A percentile compares a stretch with the other conserved stretches of the same genome.
phyloP scores from a whole-genome alignment of 2,113 vertebrate genomes.

The Scolopax mira region DNA sequence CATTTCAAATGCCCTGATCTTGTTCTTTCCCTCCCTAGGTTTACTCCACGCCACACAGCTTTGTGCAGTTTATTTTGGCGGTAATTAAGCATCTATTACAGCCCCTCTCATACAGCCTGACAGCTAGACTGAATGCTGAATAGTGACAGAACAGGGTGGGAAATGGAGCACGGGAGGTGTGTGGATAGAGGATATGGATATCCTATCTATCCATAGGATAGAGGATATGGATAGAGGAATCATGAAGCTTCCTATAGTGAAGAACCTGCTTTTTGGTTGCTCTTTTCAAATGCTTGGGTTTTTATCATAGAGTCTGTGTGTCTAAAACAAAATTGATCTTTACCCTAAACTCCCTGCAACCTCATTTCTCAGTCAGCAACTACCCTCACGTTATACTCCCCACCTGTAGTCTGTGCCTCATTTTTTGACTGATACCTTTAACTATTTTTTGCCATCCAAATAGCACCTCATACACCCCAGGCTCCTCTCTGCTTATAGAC shows the following conservation, averaged over 20 bases:
- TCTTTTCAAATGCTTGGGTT: neutral
- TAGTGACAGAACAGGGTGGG: neutral
- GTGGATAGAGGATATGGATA: too few species aligned
- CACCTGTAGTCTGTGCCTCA: neutral
- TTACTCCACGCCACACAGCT: neutral
- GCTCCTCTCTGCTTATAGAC: neutral
- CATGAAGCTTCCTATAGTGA: neutral
- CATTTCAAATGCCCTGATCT: neutral
- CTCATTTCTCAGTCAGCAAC: neutral
- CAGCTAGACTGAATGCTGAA: neutral
- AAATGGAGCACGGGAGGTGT: neutral
- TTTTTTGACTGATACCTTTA: neutral
- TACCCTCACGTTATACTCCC: neutral
- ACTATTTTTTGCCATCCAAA: neutral
- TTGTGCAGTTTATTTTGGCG: neutral
- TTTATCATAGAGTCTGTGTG: neutral
- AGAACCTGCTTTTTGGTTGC: neutral
- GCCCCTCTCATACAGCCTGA: neutral
- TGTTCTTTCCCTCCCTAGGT: neutral
- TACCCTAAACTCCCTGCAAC: neutral
- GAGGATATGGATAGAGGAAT: neutral
- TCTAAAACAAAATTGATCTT: neutral
- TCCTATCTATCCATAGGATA: too few species aligned
- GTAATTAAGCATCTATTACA: neutral
- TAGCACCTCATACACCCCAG: neutral